phyloP scores from a whole-genome alignment of 2,888 invertebrate genomes.

The Beris morrisii region DNA sequence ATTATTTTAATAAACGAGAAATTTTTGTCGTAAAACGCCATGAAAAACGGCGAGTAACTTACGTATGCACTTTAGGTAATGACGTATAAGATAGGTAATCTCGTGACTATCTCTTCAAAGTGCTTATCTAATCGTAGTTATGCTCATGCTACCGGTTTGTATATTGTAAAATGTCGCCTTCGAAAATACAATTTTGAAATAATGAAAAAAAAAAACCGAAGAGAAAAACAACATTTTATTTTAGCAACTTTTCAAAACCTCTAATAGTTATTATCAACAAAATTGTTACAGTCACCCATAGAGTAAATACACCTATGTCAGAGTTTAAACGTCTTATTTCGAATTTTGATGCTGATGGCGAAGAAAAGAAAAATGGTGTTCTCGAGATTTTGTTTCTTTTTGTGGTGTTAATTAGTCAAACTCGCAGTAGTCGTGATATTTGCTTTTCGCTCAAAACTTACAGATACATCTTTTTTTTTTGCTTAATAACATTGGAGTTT shows the following conservation, averaged over 20 bases:
- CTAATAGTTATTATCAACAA: constrained; percentile 22
- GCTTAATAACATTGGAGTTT: neutral
- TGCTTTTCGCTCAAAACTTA: constrained; percentile 18
- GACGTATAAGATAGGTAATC: too few relatives aligned
- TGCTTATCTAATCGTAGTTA: too few relatives aligned
- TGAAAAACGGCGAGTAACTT: too few relatives aligned
- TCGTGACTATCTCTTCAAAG: too few relatives aligned
- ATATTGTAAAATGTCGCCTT: too few relatives aligned
- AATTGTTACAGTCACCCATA: constrained; percentile 16
- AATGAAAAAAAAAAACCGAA: too few relatives aligned
- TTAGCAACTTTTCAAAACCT: constrained; percentile 21
- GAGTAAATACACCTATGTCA: constrained; percentile 19
- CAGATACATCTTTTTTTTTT: constrained; percentile 6
- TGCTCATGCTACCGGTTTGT: too few relatives aligned
- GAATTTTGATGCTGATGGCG: neutral
- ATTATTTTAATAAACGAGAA: too few relatives aligned
- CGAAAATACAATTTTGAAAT: too few relatives aligned
- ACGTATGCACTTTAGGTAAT: too few relatives aligned
- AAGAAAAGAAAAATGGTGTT: constrained; percentile 26
- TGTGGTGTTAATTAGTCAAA: constrained; percentile 29
- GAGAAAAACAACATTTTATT: neutral
- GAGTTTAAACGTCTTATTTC: constrained; percentile 27
- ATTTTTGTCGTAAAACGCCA: too few relatives aligned
- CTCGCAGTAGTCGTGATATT: constrained; percentile 29
- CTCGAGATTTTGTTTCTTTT: constrained; percentile 24